Conservation (phyloP, 37 sponge, comb jelly and placozoan species). For the Ephydatia muelleri region DNA sequence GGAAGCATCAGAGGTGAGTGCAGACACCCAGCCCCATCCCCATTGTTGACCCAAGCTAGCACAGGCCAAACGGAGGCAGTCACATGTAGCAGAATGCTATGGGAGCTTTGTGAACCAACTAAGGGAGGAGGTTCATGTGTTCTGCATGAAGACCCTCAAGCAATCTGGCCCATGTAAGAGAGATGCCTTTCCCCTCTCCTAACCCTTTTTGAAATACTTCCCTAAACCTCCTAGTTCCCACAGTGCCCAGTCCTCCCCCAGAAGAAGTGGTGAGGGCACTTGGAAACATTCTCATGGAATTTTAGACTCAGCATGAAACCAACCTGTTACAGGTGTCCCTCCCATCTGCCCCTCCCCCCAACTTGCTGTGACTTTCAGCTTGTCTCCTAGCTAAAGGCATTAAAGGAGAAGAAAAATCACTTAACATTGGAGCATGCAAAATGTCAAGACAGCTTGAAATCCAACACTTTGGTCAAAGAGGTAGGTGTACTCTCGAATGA, state of each 20-base stretch:
- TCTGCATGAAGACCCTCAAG: not conserved
- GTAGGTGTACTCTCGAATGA: not conserved
- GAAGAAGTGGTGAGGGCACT: conserved; percentile 22
- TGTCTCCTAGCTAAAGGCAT: not conserved
- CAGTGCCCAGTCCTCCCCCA: not conserved
- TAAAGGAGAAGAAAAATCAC: not conserved
- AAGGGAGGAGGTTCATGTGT: not conserved
- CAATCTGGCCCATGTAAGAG: not conserved
- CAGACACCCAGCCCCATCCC: not conserved
- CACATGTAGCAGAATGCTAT: conserved; percentile 7
- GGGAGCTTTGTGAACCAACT: not conserved
- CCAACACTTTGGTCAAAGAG: not conserved
- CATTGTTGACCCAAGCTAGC: not conserved
- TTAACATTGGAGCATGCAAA: not conserved
- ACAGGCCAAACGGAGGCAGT: conserved; percentile 15
- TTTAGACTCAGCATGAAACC: not conserved
- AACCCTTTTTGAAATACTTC: too few relatives aligned
- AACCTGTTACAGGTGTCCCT: not conserved
- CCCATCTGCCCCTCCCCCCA: not conserved
- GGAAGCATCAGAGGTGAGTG: conserved; percentile 21
- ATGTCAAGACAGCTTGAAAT: not conserved
- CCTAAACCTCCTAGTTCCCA: not conserved
- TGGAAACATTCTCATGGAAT: not conserved
- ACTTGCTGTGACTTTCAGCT: not conserved
- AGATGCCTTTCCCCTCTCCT: too few relatives aligned